These are phyloP conservation scores for Sipha flava DNA, from an alignment of 1,140 invertebrate species.

Conservation along the genomic window DNA sequence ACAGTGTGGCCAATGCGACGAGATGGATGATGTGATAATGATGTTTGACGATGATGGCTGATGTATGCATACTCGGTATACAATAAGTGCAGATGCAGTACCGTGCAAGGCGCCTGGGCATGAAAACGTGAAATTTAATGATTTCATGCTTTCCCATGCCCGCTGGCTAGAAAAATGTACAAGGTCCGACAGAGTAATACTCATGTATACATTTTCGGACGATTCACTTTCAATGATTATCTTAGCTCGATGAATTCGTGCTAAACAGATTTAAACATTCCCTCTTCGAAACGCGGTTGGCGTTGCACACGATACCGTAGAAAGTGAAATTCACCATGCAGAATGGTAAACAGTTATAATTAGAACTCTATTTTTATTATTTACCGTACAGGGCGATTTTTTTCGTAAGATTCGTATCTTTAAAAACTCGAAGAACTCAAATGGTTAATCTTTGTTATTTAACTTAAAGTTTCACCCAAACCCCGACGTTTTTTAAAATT, in stretches of 20 bases:
- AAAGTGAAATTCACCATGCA: background rate
- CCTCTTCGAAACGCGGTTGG: background rate
- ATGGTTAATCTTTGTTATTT: no score
- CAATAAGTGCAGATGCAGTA: background rate
- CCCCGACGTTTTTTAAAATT: no score
- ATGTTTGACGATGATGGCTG: no score
- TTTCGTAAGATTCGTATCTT: no score
- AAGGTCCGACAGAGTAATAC: background rate
- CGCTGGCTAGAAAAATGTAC: background rate
- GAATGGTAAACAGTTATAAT: background rate
- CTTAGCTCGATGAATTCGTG: background rate
- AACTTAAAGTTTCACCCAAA: no score
- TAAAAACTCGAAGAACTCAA: no score
- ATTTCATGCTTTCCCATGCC: slow-evolving; percentile 29
- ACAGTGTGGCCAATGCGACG: no score
- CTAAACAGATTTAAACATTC: slow-evolving; percentile 7
- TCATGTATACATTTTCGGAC: background rate
- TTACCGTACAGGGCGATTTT: no score
- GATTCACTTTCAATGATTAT: slow-evolving; percentile 29
- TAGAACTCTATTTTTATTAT: background rate
- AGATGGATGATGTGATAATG: no score
- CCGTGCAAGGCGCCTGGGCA: background rate
- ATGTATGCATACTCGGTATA: background rate
- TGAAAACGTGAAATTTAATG: slow-evolving; percentile 28
- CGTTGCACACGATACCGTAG: background rate